A percentile compares a stretch with the other conserved stretches of the same genome.
phyloP scores from a whole-genome alignment of 2,888 invertebrate genomes.

The Drosophila neoperkinsi region DNA sequence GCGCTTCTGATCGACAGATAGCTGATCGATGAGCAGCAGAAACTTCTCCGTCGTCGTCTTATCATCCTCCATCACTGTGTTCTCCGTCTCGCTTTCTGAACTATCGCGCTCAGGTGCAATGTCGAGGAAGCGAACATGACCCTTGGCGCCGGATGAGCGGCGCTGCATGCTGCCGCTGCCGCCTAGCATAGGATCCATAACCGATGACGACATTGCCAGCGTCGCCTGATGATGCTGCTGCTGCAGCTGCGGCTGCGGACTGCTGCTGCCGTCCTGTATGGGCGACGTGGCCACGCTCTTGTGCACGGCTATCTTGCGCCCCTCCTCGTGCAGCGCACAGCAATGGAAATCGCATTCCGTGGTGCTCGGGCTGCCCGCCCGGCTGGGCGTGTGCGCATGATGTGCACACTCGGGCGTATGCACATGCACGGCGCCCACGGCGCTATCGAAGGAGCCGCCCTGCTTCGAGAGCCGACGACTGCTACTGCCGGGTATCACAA shows the following conservation, averaged over 20 bases:
- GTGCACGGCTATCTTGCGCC: constrained; percentile 95
- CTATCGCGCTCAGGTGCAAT: constrained; percentile 92
- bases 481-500: constrained; percentile 81
- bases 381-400: constrained; percentile 89
- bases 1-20: constrained; percentile 95
- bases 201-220: constrained; percentile 85
- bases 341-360: constrained; percentile 98
- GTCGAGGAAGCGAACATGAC: constrained; percentile 94
- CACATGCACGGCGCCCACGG: constrained; percentile 89
- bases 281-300: constrained; percentile 97
- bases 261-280: constrained; percentile 91
- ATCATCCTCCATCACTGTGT: constrained; percentile 96
- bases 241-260: constrained; percentile 87
- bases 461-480: constrained; percentile 87
- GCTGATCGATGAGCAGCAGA: constrained; percentile 95
- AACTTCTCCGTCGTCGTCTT: constrained; percentile 96
- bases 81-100: constrained; percentile 96
- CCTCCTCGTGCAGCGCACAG: constrained; percentile 97
- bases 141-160: constrained; percentile 87
- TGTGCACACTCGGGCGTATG: constrained; percentile 93
- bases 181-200: constrained; percentile 84
- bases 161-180: constrained; percentile 84
- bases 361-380: constrained; percentile 88
- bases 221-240: constrained; percentile 65
- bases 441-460: constrained; percentile 89